Evolutionary conservation across 1,140 invertebrate species (phyloP).

Genomic region (Leucophenga varia): DNA sequence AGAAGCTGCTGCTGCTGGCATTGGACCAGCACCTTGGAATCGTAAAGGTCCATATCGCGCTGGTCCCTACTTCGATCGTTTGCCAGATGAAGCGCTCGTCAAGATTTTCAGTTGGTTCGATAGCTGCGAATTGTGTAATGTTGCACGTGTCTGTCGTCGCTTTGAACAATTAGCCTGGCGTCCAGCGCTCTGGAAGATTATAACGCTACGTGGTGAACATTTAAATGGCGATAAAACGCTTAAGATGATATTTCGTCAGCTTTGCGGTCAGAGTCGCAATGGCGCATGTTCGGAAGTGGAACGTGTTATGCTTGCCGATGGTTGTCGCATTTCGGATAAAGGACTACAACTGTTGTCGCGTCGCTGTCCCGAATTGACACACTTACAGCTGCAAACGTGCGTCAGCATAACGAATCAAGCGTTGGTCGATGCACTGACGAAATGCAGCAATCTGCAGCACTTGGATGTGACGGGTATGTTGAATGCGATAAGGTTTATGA

Average conservation of each 20-base stretch:
- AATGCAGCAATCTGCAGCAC: constrained; percentile 69
- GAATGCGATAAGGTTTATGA: not conserved
- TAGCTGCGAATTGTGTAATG: constrained; percentile 74
- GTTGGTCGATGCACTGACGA: constrained; percentile 59
- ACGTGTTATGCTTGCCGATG: constrained; percentile 70
- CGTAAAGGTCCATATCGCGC: constrained; percentile 47
- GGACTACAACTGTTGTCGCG: constrained; percentile 69
- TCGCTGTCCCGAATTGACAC: constrained; percentile 71
- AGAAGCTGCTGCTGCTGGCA: constrained; percentile 17
- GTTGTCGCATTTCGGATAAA: constrained; percentile 73
- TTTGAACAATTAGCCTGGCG: constrained; percentile 84
- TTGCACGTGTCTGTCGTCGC: constrained; percentile 77
- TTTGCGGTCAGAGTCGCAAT: constrained; percentile 62
- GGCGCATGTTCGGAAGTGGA: constrained; percentile 65
- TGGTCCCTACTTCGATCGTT: constrained; percentile 57
- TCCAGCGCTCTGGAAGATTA: constrained; percentile 72
- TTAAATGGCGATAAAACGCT: constrained; percentile 71
- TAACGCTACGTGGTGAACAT: constrained; percentile 66
- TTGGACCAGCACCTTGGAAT: constrained; percentile 47
- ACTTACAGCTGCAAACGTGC: constrained; percentile 72
- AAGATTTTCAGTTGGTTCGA: constrained; percentile 74
- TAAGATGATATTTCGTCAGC: constrained; percentile 64
- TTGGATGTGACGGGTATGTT: constrained; percentile 73
- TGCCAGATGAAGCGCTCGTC: constrained; percentile 62
- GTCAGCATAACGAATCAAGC: constrained; percentile 60